phyloP scores from a whole-genome alignment of 37 sponge, comb jelly and placozoan genomes.

The Mnemiopsis leidyi region DNA sequence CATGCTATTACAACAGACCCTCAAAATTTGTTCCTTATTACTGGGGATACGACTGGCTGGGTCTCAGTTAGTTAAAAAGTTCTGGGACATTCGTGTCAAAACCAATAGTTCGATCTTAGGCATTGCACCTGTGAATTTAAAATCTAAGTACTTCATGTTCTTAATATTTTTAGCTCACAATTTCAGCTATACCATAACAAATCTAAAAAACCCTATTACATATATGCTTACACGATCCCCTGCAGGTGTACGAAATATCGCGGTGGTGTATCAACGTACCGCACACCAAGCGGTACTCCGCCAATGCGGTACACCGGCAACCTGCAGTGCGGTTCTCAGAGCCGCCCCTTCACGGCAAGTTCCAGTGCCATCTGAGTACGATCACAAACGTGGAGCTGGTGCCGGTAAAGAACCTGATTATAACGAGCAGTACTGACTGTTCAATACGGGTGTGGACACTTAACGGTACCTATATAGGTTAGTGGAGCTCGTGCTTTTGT shows the following conservation, averaged over 20 bases:
- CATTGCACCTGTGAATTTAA: too few relatives aligned
- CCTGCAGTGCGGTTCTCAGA: not conserved
- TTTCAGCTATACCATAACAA: too few relatives aligned
- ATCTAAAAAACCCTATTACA: too few relatives aligned
- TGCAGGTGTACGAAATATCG: constrained; percentile 21
- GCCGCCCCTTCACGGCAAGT: not conserved
- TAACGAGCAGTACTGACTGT: constrained; percentile 45
- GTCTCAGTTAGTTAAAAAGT: constrained; percentile 43
- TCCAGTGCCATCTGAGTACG: constrained; percentile 16
- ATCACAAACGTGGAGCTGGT: constrained; percentile 63
- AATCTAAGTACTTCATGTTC: too few relatives aligned
- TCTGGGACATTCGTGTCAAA: too few relatives aligned
- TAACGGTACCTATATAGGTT: constrained; percentile 48
- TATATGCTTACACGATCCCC: too few relatives aligned
- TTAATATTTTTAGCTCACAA: too few relatives aligned
- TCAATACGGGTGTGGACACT: constrained; percentile 37
- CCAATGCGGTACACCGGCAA: not conserved
- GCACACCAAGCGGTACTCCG: not conserved
- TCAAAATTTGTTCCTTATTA: not conserved
- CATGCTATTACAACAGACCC: constrained; percentile 35
- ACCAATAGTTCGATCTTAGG: too few relatives aligned
- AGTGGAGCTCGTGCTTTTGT: too few relatives aligned
- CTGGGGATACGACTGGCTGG: constrained; percentile 52
- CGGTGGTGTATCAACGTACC: not conserved
- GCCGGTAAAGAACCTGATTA: constrained; percentile 11